Evolutionary conservation across 2,113 vertebrate species (phyloP), one percentile per base, ranked within the genome.

Genomic region (Caretta caretta): DNA sequence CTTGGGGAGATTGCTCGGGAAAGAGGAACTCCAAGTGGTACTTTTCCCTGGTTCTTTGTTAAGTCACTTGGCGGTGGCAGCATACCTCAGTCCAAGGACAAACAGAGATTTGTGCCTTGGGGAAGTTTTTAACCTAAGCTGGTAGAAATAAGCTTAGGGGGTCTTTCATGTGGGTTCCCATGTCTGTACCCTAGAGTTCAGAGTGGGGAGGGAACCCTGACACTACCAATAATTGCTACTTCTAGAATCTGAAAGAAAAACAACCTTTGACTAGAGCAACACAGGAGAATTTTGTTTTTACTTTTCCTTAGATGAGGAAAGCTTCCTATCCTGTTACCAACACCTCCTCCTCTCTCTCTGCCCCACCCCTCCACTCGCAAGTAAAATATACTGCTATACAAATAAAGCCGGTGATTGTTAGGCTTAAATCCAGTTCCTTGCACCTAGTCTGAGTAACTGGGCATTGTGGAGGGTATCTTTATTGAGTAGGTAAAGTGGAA

Each of bases 241-340:
- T 97, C 97, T 97, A 95, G 96, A 97, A 90, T 93, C 84, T 87
- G 42, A 91, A 94, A 97, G 94, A 96, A 97, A 96, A 97, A 97
- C 96, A 96, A 72, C 10, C 29, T 29, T 62, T 93, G 92, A 95
- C 92, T 93, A 93, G 97, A 97, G 89, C 89, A 87, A 87, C 91
- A 97, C 82, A 84, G 92, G 79, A 88, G 89, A 95, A 95, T 96
- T 92, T 97, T 93, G 95, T 83, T 86, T 95, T 90, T 91, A 95
- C 96, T 89, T 94, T 83, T 94, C 85, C 91, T 96, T 90, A 75
- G 93, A 93, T 94, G 95, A 86, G 89, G n/a, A 90, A 94, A 92
- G 88, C 78, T 97, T 97, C 78, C 97, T 93, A 96, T 96, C 59
- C 93, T 97, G 85, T 42, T 50, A 95, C 78, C 50, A 92, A 29